These are phyloP conservation scores for Tauraco hartlaubi DNA, from an alignment of 2,797 vertebrate genomes.

Conservation along the genomic window DNA sequence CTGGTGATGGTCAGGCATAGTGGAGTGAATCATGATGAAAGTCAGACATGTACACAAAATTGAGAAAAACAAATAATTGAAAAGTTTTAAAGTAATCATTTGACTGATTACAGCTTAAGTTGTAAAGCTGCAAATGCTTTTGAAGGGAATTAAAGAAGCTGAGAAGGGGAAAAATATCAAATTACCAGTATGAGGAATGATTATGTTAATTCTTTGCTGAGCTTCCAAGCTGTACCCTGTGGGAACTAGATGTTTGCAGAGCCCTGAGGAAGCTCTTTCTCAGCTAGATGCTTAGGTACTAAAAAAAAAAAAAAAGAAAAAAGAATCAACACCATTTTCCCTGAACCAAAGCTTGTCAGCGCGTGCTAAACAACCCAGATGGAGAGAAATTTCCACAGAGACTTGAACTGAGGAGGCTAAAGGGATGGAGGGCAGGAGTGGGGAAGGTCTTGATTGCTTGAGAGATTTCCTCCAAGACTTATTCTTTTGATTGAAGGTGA, in stretches of 20 bases:
- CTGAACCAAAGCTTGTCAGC: neutral
- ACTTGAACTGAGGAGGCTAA: neutral
- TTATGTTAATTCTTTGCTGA: constrained; percentile 10
- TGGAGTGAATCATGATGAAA: neutral
- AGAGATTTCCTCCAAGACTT: neutral
- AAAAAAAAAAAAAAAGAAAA: neutral
- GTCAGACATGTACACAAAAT: accelerated
- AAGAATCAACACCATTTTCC: neutral
- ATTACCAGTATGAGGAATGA: neutral
- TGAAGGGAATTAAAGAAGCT: neutral
- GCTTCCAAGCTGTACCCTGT: neutral
- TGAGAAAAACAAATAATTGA: neutral
- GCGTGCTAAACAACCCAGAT: neutral
- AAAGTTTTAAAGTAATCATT: neutral
- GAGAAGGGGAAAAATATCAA: neutral
- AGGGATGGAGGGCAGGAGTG: neutral
- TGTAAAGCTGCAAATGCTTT: neutral
- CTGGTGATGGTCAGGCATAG: neutral
- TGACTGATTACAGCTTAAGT: neutral
- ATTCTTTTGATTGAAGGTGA: neutral
- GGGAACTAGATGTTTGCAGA: neutral
- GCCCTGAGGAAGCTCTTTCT: neutral
- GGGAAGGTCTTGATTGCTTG: neutral
- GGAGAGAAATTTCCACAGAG: neutral
- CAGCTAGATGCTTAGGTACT: neutral